Base-by-base conservation (phyloP, 2,888 invertebrate species). In the Galeopsomyia nigrocyanea region DNA sequence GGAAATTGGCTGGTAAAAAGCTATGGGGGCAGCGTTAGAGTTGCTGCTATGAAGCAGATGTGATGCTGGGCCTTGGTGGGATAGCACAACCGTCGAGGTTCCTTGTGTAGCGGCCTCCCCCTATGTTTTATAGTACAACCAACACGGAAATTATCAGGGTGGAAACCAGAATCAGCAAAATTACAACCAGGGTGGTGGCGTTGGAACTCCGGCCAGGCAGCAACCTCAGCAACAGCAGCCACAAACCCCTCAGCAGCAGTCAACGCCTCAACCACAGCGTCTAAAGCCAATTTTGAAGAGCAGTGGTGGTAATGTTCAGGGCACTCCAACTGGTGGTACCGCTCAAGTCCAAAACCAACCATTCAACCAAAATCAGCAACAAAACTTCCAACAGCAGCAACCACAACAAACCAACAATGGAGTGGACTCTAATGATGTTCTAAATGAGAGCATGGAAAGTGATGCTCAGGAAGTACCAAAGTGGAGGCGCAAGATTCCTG, bases 61-160 rank as follows among this genome's bases (percentile, higher is more conserved):
- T 83, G 85, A 84, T 81, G 80, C 83, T 85, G 82, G 86, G 84
- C 84, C 85, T 84, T 86, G 86, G 85, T 85, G 83, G 85, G 82
- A 83, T 83, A 81, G 84, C 84, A 84, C 86, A 84, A 83, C 86
- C 86, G 86, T 86, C 81, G 83, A 85, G 84, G 86, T 86, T 86
- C 85, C 84, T 86, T 86, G 86, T 86, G 84, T 86, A 86, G 86
- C 85, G 83, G 85, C 84, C 84, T 80, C 86, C 86, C 84, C 86
- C 86, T 86, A 77, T 85, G 79, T 83, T 85, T 85, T 86, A 76
- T 84, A 86, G 86, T 85, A 81, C 80, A 79, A 80, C 71, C 82
- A 82, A 74, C 85, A 81, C 79, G 83, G 81, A 71, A 81, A 80
- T 79, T 84, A 81, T 75, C 82, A 79, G 77, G 71, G 77, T 56